Base-by-base conservation (phyloP, 2,797 vertebrate genomes). In the Lepilemur septentrionalis region DNA sequence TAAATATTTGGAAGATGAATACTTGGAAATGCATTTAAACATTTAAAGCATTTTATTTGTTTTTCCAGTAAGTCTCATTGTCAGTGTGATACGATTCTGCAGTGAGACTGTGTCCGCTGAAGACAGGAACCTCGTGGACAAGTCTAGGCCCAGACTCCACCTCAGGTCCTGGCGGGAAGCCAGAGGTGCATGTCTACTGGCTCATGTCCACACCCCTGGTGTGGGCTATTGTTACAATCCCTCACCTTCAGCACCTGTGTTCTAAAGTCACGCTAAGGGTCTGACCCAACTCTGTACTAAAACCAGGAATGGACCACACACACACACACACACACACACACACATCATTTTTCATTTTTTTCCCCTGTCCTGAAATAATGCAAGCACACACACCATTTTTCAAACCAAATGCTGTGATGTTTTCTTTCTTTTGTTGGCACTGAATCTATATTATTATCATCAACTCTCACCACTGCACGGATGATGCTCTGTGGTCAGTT, bases 1-100 rank as follows among this genome's bases (percentile, higher is more conserved):
- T 97, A 97, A 97, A 96, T 98, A 96, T 97, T 97, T 97, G 96
- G 80, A 93, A 93, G 86, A 95, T 90, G 95, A 97, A 96, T 98
- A 91, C 72, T 97, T 97, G 96, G 93, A 94, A 94, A 94, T 97
- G 73, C 91, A 80, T 96, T 96, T 95, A 93, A 96, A 97, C 89
- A 97, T 97, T 92, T 96, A 93, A 96, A 94, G 52, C 80, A 92
- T 97, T 97, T 97, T 95, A 92, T 97, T 97, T 97, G 85, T 93
- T 96, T 97, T 97, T 84, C 76, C 84, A 95, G 93, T 63, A 84
- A 95, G 95, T 94, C 79, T 93, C 87, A 90, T 75, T 94, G 96
- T 96, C 91, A 89, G 50, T 92, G 78, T 5, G 52, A 91, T 97
- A 83, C 5, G 79, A 22, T 94, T 95, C 80, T 95, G 22, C 70